Evolutionary conservation across 53 echinoderm and acorn worm genomes (phyloP), one percentile per base, ranked within the genome.

Genomic region (Stichopus horrens): DNA sequence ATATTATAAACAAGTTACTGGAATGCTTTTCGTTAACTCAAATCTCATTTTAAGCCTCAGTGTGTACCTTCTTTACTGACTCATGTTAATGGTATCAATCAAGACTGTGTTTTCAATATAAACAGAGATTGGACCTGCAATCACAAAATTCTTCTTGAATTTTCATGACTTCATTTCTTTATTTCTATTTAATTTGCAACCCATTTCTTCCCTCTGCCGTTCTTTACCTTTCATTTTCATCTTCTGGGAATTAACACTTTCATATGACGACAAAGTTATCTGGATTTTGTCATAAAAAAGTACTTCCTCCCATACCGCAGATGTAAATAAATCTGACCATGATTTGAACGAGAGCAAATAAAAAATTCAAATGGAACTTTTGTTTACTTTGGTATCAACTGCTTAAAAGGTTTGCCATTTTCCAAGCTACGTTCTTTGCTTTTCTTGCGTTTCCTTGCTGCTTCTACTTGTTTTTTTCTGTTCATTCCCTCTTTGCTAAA

Each of bases 391-490:
- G 63, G 63, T 16, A 63, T 63, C 63, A 63, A 16, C 16, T 10
- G 63, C 63, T 63, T 63, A 63, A 63, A 63, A 63, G 63, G 63
- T 63, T 63, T 63, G 63, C 63, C 63, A 63, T 63, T 63, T 63
- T 37, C 11, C 63, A 63, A 16, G 10, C 63, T 13, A 63, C 63
- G 10, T 16, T 63, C 63, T 63, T 16, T 63, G 11, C 7, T 5
- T 63, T 16, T 63, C 63, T 13, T 16, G 10, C 63, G 0, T 5
- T 63, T 16, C 16, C 63, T 13, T 16, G 10, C 63, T 11, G 0
- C 0, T 5, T 13, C 0, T 7, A 4, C 16, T 0, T 63, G 7
- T 63, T 63, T 16, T 16, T 63, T 16, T 63, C 63, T 63, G 4
- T 63, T 10, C 63, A 16, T 13, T 63, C 63, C 16, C 4, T 63